Evolutionary conservation across 1,140 invertebrate species (phyloP).

Genomic region (Onthophagus taurus): DNA sequence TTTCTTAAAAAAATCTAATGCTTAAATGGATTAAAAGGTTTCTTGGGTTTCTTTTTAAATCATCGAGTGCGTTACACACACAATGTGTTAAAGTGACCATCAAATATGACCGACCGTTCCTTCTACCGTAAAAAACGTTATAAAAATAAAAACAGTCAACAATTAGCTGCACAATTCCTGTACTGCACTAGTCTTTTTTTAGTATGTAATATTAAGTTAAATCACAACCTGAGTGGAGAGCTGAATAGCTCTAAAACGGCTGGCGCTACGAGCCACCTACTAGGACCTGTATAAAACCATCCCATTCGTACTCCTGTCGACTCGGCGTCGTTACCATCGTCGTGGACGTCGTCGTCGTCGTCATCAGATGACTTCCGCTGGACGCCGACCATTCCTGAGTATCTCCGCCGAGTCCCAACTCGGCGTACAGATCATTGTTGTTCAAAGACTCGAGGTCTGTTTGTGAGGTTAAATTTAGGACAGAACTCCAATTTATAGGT

Average conservation of each 20-base stretch:
- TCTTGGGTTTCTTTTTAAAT: no score
- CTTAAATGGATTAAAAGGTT: no score
- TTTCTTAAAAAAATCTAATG: no score
- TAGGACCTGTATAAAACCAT: slow-evolving; percentile 37
- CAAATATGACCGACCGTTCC: no score
- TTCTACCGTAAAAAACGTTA: slow-evolving; percentile 16
- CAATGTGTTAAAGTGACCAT: no score
- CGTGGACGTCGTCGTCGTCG: no score
- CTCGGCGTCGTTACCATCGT: slow-evolving; percentile 16
- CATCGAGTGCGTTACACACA: no score
- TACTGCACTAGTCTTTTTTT: slow-evolving; percentile 20
- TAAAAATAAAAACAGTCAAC: slow-evolving; percentile 34
- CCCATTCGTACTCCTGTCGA: slow-evolving; percentile 34
- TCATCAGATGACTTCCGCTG: no score
- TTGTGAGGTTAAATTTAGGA: slow-evolving; percentile 73
- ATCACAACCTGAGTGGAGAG: slow-evolving; percentile 42
- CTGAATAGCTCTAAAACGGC: no score
- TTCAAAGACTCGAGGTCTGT: slow-evolving; percentile 75
- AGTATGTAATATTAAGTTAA: slow-evolving; percentile 24
- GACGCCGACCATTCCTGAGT: no score
- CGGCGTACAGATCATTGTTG: slow-evolving; percentile 60
- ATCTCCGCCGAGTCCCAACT: slow-evolving; percentile 32
- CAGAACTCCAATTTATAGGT: slow-evolving; percentile 84
- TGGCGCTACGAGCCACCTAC: slow-evolving; percentile 36
- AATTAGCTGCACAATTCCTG: slow-evolving; percentile 34